Percentiles rank a stretch among this genome's conserved stretches.
Conservation (phyloP, 2,888 invertebrate species). For the Eurois occulta region DNA sequence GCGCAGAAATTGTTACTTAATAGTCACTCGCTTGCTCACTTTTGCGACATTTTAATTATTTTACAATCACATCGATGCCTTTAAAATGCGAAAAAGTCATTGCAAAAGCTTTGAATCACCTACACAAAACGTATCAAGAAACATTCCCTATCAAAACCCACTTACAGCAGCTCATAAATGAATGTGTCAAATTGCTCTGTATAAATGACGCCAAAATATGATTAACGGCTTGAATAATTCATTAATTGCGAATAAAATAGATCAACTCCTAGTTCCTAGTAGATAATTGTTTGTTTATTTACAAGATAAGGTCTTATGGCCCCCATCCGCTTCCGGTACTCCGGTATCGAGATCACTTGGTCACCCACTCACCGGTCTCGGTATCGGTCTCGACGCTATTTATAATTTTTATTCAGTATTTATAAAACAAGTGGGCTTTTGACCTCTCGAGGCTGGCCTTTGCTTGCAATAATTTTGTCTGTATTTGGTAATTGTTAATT, state of each 20-base stretch:
- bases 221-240: conserved; percentile 68
- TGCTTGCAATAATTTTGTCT: conserved; percentile 36
- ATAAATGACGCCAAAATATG: conserved; percentile 38
- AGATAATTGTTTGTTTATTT: conserved; percentile 66
- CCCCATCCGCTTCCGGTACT: conserved; percentile 68
- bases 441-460: conserved; percentile 43
- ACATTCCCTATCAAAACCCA: neutral
- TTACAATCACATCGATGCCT: neutral
- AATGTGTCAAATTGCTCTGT: conserved; percentile 6
- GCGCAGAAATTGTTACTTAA: neutral
- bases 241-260: conserved; percentile 64
- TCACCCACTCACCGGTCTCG: conserved; percentile 41
- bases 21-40: neutral
- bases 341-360: conserved; percentile 52
- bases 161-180: neutral
- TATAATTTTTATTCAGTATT: conserved; percentile 33
- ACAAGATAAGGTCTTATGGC: conserved; percentile 60
- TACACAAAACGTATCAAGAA: neutral
- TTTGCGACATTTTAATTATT: conserved; percentile 5
- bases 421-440: conserved; percentile 38
- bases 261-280: conserved; percentile 71
- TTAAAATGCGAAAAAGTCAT: neutral
- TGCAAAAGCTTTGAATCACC: neutral
- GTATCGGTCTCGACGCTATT: conserved; percentile 32
- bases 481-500: conserved; percentile 33